phyloP scores from a whole-genome alignment of 2,888 invertebrate species.

The Gnatocerus cornutus region DNA sequence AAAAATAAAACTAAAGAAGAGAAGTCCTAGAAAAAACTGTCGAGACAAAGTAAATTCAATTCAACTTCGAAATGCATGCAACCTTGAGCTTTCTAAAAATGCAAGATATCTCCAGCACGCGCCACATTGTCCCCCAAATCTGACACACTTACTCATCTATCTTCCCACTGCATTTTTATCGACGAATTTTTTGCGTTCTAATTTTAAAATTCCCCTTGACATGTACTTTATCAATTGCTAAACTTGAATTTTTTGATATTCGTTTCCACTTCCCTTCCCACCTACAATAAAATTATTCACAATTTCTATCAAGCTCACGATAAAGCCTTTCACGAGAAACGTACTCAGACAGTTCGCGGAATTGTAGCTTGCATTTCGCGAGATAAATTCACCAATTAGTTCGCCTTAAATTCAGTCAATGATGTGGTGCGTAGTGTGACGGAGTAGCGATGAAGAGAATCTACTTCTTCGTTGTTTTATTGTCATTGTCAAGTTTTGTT shows the following conservation, averaged over 20 bases:
- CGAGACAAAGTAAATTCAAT: too few species aligned
- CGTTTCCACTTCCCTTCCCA: constrained; percentile 41
- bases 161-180: constrained; percentile 27
- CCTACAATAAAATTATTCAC: constrained; percentile 34
- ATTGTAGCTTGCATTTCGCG: constrained; percentile 10
- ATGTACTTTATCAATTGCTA: constrained; percentile 30
- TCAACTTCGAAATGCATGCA: too few species aligned
- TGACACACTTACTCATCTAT: constrained; percentile 23
- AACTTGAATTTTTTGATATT: constrained; percentile 37
- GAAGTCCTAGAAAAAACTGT: too few species aligned
- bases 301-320: constrained; percentile 20
- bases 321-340: constrained; percentile 5
- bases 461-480: constrained; percentile 8
- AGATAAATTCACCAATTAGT: constrained; percentile 20
- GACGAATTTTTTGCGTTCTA: constrained; percentile 32
- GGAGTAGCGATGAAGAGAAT: constrained; percentile 17
- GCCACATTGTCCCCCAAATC: not conserved
- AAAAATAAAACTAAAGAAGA: too few species aligned
- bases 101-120: not conserved
- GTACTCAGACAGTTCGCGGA: not conserved
- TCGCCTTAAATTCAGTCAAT: constrained; percentile 16
- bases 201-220: constrained; percentile 33
- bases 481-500: not conserved
- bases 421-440: constrained; percentile 9
- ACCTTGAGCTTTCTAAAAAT: not conserved